A percentile compares a stretch with the other conserved stretches of the same genome.
Evolutionary conservation across 2,888 invertebrate genomes (phyloP).

Genomic region (Dorcus hopei): DNA sequence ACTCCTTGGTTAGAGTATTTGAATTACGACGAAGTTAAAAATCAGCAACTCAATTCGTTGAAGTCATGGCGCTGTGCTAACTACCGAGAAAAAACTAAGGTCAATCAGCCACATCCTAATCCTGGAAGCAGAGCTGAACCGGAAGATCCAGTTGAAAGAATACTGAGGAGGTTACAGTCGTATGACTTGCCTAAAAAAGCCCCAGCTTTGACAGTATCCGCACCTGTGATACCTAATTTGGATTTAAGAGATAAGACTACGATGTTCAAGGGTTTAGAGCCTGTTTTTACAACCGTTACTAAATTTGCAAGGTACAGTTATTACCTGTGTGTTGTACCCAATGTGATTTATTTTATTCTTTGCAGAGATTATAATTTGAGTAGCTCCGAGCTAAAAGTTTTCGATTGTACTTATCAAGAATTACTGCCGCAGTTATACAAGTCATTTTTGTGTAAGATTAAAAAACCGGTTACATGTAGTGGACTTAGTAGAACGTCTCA

Average conservation of each 20-base stretch:
- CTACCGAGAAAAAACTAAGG: conserved; percentile 48
- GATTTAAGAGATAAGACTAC: conserved; percentile 36
- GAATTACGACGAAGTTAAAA: conserved; percentile 56
- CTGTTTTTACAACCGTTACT: conserved; percentile 46
- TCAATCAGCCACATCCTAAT: conserved; percentile 41
- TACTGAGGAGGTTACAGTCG: conserved; percentile 57
- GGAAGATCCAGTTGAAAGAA: conserved; percentile 54
- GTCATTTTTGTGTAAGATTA: conserved; percentile 47
- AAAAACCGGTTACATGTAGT: conserved; percentile 55
- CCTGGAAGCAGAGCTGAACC: conserved; percentile 41
- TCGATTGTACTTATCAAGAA: conserved; percentile 64
- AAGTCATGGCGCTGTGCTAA: conserved; percentile 57
- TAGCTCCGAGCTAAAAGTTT: conserved; percentile 62
- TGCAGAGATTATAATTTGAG: conserved; percentile 59
- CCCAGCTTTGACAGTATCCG: conserved; percentile 52
- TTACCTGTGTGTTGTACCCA: too few species aligned
- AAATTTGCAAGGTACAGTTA: conserved; percentile 50
- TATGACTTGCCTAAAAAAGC: conserved; percentile 62
- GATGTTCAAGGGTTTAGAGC: conserved; percentile 41
- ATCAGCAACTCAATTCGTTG: conserved; percentile 52
- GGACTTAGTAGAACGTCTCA: conserved; percentile 51
- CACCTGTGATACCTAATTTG: conserved; percentile 44
- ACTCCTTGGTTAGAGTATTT: conserved; percentile 67
- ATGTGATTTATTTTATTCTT: conserved; percentile 21
- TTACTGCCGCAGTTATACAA: conserved; percentile 60